phyloP scores from a whole-genome alignment of 2,113 vertebrate genomes.

The Anolis carolinensis region DNA sequence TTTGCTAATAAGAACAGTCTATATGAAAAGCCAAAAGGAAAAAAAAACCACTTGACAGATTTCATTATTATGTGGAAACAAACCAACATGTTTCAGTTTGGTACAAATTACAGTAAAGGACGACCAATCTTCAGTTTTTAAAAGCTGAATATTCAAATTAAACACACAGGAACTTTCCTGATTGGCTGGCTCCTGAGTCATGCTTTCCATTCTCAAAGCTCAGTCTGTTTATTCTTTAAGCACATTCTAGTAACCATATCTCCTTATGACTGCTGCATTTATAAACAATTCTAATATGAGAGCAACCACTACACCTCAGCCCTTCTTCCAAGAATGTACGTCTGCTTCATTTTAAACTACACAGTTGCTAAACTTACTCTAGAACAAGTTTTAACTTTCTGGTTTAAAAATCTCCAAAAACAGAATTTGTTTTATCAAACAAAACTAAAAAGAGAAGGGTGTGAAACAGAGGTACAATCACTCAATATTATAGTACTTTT shows the following conservation, averaged over 20 bases:
- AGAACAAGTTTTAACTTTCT: neutral
- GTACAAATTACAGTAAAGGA: neutral
- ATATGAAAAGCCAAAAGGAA: neutral
- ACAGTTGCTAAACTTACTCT: neutral
- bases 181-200: conserved; percentile 20
- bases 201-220: neutral
- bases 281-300: conserved; percentile 16
- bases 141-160: conserved; percentile 7
- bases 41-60: neutral
- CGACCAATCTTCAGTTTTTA: conserved; percentile 6
- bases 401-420: neutral
- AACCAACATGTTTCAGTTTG: neutral
- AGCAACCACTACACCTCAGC: neutral
- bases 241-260: conserved; percentile 22
- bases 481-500: neutral
- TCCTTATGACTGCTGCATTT: conserved; percentile 17
- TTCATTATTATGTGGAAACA: neutral
- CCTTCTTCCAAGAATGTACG: neutral
- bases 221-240: neutral
- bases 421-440: neutral
- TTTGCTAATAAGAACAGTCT: neutral
- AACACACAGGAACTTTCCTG: conserved; percentile 12
- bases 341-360: neutral
- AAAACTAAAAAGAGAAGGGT: neutral
- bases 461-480: neutral